Evolutionary conservation across 1,140 invertebrate species (phyloP).

Genomic region (Lepidurus arcticus): DNA sequence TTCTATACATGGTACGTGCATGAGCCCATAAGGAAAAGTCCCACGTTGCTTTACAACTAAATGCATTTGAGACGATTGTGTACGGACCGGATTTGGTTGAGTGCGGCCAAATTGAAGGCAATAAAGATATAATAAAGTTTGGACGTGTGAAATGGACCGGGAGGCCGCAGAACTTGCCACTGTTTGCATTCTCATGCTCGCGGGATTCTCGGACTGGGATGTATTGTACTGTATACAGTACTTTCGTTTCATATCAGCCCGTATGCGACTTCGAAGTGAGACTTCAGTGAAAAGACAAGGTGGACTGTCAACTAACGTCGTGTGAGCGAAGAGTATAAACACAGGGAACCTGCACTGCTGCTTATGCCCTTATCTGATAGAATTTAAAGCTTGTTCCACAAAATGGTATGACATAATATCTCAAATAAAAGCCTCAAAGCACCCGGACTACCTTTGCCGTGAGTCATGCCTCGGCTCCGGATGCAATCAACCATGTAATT

Average conservation of each 20-base stretch:
- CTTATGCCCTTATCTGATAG: too few species aligned
- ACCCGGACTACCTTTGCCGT: neutral
- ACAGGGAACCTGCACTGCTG: too few species aligned
- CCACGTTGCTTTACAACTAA: neutral
- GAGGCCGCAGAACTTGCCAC: neutral
- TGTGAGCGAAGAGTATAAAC: too few species aligned
- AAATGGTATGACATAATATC: too few species aligned
- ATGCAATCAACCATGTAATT: constrained; percentile 15
- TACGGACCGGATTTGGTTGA: neutral
- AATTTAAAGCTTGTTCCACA: too few species aligned
- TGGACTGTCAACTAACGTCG: too few species aligned
- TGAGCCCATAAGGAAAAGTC: neutral
- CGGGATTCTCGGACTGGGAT: too few species aligned
- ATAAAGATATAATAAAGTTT: constrained; percentile 16
- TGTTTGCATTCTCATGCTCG: too few species aligned
- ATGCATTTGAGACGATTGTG: neutral
- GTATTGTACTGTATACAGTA: too few species aligned
- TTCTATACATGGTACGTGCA: neutral
- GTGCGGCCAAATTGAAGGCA: neutral
- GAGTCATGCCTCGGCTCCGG: neutral
- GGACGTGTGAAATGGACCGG: constrained; percentile 7
- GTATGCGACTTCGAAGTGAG: too few species aligned
- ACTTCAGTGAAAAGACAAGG: too few species aligned
- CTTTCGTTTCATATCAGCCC: too few species aligned
- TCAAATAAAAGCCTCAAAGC: neutral